phyloP scores from a whole-genome alignment of 2,113 vertebrate species.

The Macaca nemestrina region DNA sequence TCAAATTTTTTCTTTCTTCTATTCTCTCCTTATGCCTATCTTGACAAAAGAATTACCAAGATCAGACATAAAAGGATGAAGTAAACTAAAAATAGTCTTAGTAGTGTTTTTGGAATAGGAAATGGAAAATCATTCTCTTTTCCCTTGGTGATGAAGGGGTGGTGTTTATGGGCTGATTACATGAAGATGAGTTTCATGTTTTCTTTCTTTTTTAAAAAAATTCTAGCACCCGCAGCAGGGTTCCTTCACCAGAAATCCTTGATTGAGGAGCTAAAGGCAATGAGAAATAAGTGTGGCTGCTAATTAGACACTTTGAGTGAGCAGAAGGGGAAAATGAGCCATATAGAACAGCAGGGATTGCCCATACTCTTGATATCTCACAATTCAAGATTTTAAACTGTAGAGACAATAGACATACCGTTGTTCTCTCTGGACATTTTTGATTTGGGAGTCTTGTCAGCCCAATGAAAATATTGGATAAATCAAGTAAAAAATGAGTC shows the following conservation, averaged over 20 bases:
- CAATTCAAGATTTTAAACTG: conserved; percentile 78
- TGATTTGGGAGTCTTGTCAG: conserved; percentile 82
- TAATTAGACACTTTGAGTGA: conserved; percentile 74
- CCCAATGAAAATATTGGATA: conserved; percentile 75
- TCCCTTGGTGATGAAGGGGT: conserved; percentile 47
- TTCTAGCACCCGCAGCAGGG: conserved; percentile 75
- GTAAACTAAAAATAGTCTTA: background rate
- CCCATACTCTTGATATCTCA: conserved; percentile 65
- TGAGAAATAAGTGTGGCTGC: conserved; percentile 67
- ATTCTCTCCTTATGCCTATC: background rate
- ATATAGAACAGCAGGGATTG: conserved; percentile 59
- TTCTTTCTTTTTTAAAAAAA: conserved; percentile 48
- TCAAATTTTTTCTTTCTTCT: background rate
- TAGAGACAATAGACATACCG: conserved; percentile 35
- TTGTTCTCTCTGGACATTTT: conserved; percentile 82
- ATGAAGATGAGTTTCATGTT: conserved; percentile 69
- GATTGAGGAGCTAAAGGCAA: conserved; percentile 75
- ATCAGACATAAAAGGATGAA: background rate
- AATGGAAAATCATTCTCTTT: background rate
- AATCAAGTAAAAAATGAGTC: conserved; percentile 80
- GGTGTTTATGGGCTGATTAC: conserved; percentile 71
- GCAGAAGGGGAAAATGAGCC: conserved; percentile 26
- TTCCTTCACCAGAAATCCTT: conserved; percentile 76
- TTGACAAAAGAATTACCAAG: background rate
- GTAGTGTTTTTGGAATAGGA: background rate